Evolutionary conservation across 2,797 vertebrate genomes (phyloP).

Genomic region (Psittacula derbiana): DNA sequence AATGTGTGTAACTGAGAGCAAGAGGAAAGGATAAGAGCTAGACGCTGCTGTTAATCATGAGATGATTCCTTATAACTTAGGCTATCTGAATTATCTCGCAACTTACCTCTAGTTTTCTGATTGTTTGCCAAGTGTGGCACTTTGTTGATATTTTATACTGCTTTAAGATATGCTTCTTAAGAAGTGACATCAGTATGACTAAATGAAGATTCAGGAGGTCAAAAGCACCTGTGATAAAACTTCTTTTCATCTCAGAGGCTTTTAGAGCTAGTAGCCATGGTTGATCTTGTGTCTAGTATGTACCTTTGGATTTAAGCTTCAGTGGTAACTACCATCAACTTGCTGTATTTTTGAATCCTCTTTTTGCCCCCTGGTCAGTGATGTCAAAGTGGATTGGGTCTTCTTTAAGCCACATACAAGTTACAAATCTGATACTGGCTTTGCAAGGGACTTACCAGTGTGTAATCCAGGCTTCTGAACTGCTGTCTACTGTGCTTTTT

Average conservation of each 20-base stretch:
- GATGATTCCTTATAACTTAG: not conserved
- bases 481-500: not conserved
- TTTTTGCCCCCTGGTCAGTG: not conserved
- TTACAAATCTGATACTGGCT: not conserved
- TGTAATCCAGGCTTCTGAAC: not conserved
- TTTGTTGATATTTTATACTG: not conserved
- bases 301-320: not conserved
- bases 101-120: not conserved
- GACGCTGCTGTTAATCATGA: not conserved
- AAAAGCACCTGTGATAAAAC: not conserved
- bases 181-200: not conserved
- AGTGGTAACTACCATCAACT: not conserved
- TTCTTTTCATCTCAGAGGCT: not conserved
- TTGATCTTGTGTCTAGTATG: not conserved
- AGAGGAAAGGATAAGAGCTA: not conserved
- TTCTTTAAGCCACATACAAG: not conserved
- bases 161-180: not conserved
- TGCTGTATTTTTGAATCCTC: not conserved
- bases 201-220: not conserved
- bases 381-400: not conserved
- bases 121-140: not conserved
- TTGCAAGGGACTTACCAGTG: not conserved
- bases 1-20: conserved; percentile 7
- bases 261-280: not conserved
- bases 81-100: not conserved